Base-by-base conservation (phyloP, 2,113 vertebrate species). In the Cryptomyrus ogoouensis region DNA sequence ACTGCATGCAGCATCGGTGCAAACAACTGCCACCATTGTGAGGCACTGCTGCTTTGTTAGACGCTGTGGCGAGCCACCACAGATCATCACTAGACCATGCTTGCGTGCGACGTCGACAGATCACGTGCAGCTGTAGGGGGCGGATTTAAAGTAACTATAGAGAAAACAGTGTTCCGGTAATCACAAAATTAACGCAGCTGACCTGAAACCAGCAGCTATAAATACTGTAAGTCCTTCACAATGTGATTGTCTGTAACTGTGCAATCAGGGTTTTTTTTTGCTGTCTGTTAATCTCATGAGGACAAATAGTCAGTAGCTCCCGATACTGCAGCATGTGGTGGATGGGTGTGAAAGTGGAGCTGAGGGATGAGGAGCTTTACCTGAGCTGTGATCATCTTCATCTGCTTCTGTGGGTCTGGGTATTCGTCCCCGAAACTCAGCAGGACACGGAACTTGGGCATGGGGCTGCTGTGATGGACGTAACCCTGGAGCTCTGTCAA, bases 371-470 rank as follows among this genome's bases (percentile, higher is more conserved):
- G 42, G 13, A 93, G 95, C 96, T 95, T 95, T 95, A 99, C 98
- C 91, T 98, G 97, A 91, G 97, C 98, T 90, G 98, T 99, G 94
- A 99, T 98, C 94, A 98, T 95, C 89, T 99, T 99, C 93, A 96
- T 97, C 56, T 97, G 96, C 89, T 97, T 95, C 92, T 99, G 98
- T 0, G 97, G 97, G 90, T 98, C 97, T 15, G 98, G 97, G 95
- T 98, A 99, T 94, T 99, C 98, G 3, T 99, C 98, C 88, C 98
- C 98, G 53, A 99, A 99, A 93, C 98, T 98, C 27, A 99, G 95
- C 86, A 97, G 96, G 1, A 99, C 96, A 91, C 98, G 98, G 94
- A 97, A 97, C 93, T 97, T 96, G 0, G 98, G 98, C 91, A 97
- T 90, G 0, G 96, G 96, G 2, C 97, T 96, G 87, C 98, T 97